phyloP scores from a whole-genome alignment of 1,140 invertebrate species.

The Dinothrombium tinctorium region DNA sequence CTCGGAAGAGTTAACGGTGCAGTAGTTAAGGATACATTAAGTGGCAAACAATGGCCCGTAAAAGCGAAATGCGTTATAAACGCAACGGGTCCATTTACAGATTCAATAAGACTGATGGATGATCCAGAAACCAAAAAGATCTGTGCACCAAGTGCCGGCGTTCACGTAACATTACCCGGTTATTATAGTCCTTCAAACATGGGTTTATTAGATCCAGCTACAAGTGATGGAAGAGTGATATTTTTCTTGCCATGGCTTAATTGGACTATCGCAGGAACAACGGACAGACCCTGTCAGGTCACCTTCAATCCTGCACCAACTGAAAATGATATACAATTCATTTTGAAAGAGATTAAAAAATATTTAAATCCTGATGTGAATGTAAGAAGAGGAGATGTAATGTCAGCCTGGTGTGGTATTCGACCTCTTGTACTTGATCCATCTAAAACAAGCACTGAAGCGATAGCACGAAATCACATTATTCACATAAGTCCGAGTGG shows the following conservation, averaged over 20 bases:
- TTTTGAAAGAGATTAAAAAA: constrained; percentile 86
- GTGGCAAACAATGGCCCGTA: constrained; percentile 47
- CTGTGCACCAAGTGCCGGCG: constrained; percentile 83
- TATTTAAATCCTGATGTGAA: constrained; percentile 88
- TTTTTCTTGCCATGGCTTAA: constrained; percentile 96
- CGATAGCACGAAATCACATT: constrained; percentile 90
- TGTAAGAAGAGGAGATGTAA: constrained; percentile 84
- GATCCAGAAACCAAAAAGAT: constrained; percentile 52
- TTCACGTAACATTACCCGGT: constrained; percentile 93
- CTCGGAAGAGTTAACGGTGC: constrained; percentile 34
- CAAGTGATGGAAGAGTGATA: constrained; percentile 90
- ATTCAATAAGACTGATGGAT: constrained; percentile 84
- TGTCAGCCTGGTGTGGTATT: constrained; percentile 95
- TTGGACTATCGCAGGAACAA: constrained; percentile 85
- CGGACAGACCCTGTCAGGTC: constrained; percentile 76
- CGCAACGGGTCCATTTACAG: constrained; percentile 94
- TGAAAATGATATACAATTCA: constrained; percentile 95
- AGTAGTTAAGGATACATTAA: constrained; percentile 15
- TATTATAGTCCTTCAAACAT: constrained; percentile 94
- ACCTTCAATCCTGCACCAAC: constrained; percentile 79
- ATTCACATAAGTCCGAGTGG: constrained; percentile 73
- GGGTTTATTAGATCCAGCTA: constrained; percentile 89
- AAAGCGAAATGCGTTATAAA: constrained; percentile 89
- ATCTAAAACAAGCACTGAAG: constrained; percentile 54
- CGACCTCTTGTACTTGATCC: constrained; percentile 89